Conservation (phyloP, 2,113 vertebrate species). For the Halichoeres trimaculatus region DNA sequence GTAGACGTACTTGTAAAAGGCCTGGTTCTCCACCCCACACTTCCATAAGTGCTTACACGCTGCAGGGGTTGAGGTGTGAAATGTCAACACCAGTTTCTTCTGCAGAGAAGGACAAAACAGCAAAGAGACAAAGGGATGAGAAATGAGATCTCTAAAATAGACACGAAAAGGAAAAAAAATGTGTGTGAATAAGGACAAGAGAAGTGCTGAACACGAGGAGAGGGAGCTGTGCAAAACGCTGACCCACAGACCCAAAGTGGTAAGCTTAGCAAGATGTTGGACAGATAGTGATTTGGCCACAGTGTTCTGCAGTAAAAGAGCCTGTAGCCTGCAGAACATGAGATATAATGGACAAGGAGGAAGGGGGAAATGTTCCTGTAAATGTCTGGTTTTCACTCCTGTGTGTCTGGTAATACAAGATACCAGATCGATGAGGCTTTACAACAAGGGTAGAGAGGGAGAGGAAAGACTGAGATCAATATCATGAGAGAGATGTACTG, state of each 20-base stretch:
- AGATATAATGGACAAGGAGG: conserved; percentile 33
- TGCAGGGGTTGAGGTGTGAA: conserved; percentile 97
- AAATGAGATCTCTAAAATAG: conserved; percentile 11
- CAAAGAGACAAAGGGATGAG: conserved; percentile 30
- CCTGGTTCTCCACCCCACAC: conserved; percentile 98
- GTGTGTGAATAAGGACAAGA: conserved; percentile 40
- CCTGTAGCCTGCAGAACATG: conserved; percentile 28
- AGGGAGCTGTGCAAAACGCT: conserved; percentile 78
- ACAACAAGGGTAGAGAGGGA: conserved; percentile 7
- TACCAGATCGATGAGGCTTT: conserved; percentile 56
- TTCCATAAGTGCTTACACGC: conserved; percentile 99
- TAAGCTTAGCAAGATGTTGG: conserved; percentile 38
- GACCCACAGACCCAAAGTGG: conserved; percentile 59
- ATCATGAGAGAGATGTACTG: conserved; percentile 45
- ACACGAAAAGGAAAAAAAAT: neutral
- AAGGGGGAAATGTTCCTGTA: conserved; percentile 42
- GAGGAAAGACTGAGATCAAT: conserved; percentile 53
- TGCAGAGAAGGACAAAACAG: conserved; percentile 79
- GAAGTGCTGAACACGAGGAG: conserved; percentile 59
- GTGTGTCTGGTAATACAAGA: conserved; percentile 60
- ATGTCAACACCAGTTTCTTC: conserved; percentile 96
- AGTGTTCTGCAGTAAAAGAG: conserved; percentile 48
- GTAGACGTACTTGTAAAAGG: conserved; percentile 96
- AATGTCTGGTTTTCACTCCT: conserved; percentile 46
- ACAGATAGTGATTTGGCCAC: conserved; percentile 38